phyloP scores from a whole-genome alignment of 2,113 vertebrate genomes.

The Bujurquina vittata region DNA sequence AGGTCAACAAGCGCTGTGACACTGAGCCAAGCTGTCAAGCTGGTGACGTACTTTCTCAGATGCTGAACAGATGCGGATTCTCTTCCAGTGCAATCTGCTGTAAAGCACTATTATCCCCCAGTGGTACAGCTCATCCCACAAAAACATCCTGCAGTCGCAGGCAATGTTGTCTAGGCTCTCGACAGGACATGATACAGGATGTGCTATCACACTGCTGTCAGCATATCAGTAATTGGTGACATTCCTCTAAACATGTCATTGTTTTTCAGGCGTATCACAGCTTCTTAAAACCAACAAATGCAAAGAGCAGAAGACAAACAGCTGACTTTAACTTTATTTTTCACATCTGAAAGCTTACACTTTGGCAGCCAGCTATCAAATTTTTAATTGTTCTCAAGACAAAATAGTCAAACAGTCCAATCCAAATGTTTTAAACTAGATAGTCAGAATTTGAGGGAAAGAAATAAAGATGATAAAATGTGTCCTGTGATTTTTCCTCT shows the following conservation, averaged over 20 bases:
- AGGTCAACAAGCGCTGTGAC: slow-evolving; percentile 49
- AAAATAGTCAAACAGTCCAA: background rate
- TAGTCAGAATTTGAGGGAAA: background rate
- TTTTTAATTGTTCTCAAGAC: background rate
- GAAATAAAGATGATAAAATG: slow-evolving; percentile 17
- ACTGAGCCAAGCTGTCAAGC: slow-evolving; percentile 66
- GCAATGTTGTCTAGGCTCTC: slow-evolving; percentile 53
- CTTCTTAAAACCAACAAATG: background rate
- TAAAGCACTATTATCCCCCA: slow-evolving; percentile 67
- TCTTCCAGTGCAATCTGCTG: slow-evolving; percentile 59
- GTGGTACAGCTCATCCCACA: slow-evolving; percentile 70
- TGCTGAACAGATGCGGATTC: slow-evolving; percentile 70
- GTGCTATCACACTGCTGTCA: slow-evolving; percentile 61
- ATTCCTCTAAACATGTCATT: slow-evolving; percentile 47
- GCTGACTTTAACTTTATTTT: background rate
- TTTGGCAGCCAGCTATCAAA: background rate
- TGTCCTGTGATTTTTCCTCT: background rate
- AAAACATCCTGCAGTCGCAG: slow-evolving; percentile 72
- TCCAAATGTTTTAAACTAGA: background rate
- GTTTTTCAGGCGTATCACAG: background rate
- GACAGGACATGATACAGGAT: slow-evolving; percentile 66
- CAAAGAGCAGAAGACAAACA: slow-evolving; percentile 1
- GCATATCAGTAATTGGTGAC: slow-evolving; percentile 55
- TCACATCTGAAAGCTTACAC: background rate
- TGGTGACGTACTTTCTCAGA: slow-evolving; percentile 61